A percentile compares a stretch with the other conserved stretches of the same genome.
These are phyloP conservation scores for Antheraea assamensis DNA, from an alignment of 2,888 invertebrate genomes.

Conservation along the genomic window DNA sequence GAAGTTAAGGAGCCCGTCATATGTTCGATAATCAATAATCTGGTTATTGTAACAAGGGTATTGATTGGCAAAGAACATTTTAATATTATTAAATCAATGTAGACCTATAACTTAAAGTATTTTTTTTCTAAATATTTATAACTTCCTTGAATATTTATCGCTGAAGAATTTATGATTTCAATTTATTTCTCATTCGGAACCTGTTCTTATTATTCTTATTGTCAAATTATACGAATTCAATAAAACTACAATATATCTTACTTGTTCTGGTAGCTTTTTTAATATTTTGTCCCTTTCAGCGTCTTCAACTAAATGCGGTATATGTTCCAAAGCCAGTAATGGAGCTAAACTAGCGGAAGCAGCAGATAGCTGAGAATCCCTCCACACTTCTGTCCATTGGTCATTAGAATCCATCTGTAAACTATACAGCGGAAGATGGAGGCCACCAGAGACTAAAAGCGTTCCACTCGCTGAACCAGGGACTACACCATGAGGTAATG, in stretches of 20 bases:
- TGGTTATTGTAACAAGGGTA: too few relatives aligned
- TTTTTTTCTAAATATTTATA: too few relatives aligned
- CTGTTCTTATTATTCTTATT: too few relatives aligned
- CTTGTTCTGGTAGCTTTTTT: constrained; percentile 81
- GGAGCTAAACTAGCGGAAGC: constrained; percentile 83
- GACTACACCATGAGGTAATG: constrained; percentile 84
- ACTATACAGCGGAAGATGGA: constrained; percentile 80
- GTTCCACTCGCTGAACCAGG: constrained; percentile 85
- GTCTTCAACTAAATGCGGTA: constrained; percentile 77
- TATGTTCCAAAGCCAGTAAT: constrained; percentile 79
- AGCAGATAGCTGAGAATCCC: constrained; percentile 74
- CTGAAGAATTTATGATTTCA: too few relatives aligned
- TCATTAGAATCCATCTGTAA: constrained; percentile 64
- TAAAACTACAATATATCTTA: constrained; percentile 38
- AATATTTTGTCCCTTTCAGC: constrained; percentile 75
- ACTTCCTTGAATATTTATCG: too few relatives aligned
- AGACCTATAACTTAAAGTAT: too few relatives aligned
- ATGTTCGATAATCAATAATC: too few relatives aligned
- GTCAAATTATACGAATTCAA: neutral
- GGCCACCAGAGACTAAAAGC: constrained; percentile 83
- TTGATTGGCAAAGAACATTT: too few relatives aligned
- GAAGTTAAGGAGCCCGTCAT: too few relatives aligned
- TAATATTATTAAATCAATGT: too few relatives aligned
- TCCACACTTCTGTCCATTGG: constrained; percentile 73
- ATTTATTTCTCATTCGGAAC: too few relatives aligned